phyloP scores from a whole-genome alignment of 2,113 vertebrate species.

The Sorex fumeus region DNA sequence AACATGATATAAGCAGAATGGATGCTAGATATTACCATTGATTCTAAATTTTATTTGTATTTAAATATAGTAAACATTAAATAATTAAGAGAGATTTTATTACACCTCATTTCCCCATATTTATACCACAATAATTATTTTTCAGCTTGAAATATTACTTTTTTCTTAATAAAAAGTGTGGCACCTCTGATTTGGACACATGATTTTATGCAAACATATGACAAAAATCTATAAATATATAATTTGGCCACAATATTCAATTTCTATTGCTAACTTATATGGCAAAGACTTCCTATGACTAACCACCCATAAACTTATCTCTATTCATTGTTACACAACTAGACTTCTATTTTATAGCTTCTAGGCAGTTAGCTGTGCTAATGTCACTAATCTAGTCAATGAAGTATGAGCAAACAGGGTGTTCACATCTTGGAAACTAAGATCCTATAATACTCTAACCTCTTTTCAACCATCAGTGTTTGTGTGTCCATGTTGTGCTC shows the following conservation, averaged over 20 bases:
- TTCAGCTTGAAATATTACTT: background rate
- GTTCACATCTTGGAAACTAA: background rate
- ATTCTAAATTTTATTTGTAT: constrained; percentile 19
- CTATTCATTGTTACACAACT: background rate
- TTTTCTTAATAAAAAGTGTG: background rate
- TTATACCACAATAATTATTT: background rate
- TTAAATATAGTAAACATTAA: constrained; percentile 40
- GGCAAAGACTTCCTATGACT: background rate
- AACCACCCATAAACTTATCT: background rate
- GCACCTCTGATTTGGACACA: background rate
- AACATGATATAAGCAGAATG: background rate
- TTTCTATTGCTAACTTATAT: background rate
- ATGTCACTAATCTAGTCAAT: background rate
- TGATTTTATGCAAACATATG: background rate
- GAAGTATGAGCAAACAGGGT: background rate
- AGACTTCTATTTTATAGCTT: background rate
- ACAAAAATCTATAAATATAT: constrained; percentile 4
- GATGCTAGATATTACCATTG: background rate
- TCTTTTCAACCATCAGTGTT: background rate
- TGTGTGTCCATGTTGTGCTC: background rate
- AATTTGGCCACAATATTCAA: background rate
- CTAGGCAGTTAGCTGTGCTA: background rate
- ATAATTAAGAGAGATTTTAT: background rate
- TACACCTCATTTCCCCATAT: background rate
- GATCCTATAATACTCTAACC: background rate